Evolutionary conservation across 2,113 vertebrate genomes (phyloP).

Genomic region (Spermophilus dauricus): DNA sequence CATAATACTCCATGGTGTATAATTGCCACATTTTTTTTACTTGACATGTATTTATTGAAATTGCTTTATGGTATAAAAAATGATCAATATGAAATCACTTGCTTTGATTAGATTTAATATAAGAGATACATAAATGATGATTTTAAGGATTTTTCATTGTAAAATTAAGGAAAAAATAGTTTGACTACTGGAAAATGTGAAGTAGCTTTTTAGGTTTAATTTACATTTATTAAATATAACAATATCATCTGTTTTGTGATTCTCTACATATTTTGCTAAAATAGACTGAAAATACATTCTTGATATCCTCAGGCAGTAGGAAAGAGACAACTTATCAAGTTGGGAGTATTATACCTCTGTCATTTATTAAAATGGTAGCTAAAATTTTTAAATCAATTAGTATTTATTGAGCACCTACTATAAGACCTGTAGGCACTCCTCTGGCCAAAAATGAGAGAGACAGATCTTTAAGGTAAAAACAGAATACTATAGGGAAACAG

Average conservation of each 20-base stretch:
- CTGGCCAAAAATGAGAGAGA: too few relatives aligned
- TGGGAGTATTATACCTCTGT: background rate
- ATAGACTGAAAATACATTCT: too few relatives aligned
- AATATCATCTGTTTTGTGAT: too few relatives aligned
- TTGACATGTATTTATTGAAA: background rate
- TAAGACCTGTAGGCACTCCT: background rate
- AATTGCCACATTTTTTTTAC: background rate
- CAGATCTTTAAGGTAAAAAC: too few relatives aligned
- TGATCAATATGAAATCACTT: background rate
- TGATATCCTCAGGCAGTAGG: too few relatives aligned
- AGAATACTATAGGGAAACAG: too few relatives aligned
- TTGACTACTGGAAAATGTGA: too few relatives aligned
- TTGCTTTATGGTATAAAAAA: background rate
- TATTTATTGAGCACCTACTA: background rate
- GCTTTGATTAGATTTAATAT: background rate
- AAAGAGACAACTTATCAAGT: background rate
- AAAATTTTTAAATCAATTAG: background rate
- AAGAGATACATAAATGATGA: background rate
- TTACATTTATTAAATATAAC: too few relatives aligned
- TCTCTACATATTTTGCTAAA: too few relatives aligned
- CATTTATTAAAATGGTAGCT: background rate
- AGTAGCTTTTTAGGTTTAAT: too few relatives aligned
- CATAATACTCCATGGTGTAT: too few relatives aligned
- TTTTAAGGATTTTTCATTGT: background rate
- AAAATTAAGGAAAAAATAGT: background rate